A percentile compares a stretch with the other conserved stretches of the same genome.
Conservation (phyloP, 2,888 invertebrate genomes). For the Galeopsomyia nigrocyanea region DNA sequence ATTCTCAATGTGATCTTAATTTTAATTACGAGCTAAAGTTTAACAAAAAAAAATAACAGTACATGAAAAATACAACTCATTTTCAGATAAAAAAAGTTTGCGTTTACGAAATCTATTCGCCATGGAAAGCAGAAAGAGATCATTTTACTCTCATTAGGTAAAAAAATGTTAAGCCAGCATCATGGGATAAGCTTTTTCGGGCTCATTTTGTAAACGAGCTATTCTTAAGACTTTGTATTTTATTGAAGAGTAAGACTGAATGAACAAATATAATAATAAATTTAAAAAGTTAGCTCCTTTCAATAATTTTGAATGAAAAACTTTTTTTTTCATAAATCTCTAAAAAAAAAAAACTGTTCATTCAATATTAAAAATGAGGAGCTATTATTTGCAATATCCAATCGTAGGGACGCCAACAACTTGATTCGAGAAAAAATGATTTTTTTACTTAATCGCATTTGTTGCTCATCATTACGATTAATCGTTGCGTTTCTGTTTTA, state of each 20-base stretch:
- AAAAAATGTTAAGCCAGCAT: conserved; percentile 26
- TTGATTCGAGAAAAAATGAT: conserved; percentile 33
- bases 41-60: conserved; percentile 15
- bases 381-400: conserved; percentile 16
- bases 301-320: not conserved
- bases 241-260: conserved; percentile 64
- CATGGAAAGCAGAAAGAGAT: conserved; percentile 23
- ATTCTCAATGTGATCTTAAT: conserved; percentile 40
- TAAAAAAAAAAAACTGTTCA: conserved; percentile 22
- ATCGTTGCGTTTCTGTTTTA: conserved; percentile 34
- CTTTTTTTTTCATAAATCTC: not conserved
- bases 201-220: conserved; percentile 62
- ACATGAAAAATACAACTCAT: conserved; percentile 12
- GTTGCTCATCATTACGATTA: conserved; percentile 30
- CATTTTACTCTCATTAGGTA: conserved; percentile 21
- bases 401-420: conserved; percentile 32
- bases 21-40: conserved; percentile 14
- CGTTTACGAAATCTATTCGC: conserved; percentile 19
- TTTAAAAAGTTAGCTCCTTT: conserved; percentile 1
- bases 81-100: conserved; percentile 16
- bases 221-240: conserved; percentile 61
- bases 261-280: conserved; percentile 43
- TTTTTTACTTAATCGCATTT: conserved; percentile 35
- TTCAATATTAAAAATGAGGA: conserved; percentile 34
- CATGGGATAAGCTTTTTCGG: conserved; percentile 45